These are phyloP conservation scores for Cerceris rybyensis DNA, from an alignment of 2,888 invertebrate species.

Conservation along the genomic window DNA sequence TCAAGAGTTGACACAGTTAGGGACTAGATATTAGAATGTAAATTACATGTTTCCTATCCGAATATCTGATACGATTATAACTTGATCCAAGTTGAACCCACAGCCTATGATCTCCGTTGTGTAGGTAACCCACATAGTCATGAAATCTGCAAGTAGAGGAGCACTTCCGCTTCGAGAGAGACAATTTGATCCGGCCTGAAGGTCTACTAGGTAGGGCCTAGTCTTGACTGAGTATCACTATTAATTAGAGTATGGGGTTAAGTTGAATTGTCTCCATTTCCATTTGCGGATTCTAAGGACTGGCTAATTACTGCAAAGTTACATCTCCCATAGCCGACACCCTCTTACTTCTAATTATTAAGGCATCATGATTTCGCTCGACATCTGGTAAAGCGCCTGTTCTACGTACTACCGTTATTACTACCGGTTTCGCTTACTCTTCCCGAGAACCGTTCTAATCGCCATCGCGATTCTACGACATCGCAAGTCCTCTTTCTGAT, in stretches of 20 bases:
- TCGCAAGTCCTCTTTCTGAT: constrained; percentile 15
- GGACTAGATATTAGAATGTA: constrained; percentile 19
- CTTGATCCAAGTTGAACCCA: constrained; percentile 62
- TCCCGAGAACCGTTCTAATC: neutral
- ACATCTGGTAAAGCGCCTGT: constrained; percentile 20
- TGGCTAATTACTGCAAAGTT: constrained; percentile 73
- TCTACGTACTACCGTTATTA: constrained; percentile 11
- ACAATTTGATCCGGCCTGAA: constrained; percentile 41
- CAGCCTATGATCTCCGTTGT: constrained; percentile 35
- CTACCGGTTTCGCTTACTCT: neutral
- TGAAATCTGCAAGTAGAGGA: constrained; percentile 40
- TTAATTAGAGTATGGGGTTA: constrained; percentile 73
- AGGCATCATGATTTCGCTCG: constrained; percentile 64
- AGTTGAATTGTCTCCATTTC: constrained; percentile 72
- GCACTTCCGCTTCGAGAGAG: constrained; percentile 28
- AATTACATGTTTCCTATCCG: constrained; percentile 55
- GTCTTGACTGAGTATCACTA: constrained; percentile 66
- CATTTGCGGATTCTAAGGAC: constrained; percentile 64
- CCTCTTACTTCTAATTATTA: constrained; percentile 73
- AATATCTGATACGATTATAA: constrained; percentile 67
- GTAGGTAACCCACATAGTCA: constrained; percentile 23
- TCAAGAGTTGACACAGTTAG: too few relatives aligned
- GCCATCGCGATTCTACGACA: neutral
- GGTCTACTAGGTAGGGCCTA: constrained; percentile 12
- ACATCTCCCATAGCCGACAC: constrained; percentile 63